Evolutionary conservation across 2,113 vertebrate genomes (phyloP), one percentile per base, ranked within the genome.

Genomic region (Salvator merianae): DNA sequence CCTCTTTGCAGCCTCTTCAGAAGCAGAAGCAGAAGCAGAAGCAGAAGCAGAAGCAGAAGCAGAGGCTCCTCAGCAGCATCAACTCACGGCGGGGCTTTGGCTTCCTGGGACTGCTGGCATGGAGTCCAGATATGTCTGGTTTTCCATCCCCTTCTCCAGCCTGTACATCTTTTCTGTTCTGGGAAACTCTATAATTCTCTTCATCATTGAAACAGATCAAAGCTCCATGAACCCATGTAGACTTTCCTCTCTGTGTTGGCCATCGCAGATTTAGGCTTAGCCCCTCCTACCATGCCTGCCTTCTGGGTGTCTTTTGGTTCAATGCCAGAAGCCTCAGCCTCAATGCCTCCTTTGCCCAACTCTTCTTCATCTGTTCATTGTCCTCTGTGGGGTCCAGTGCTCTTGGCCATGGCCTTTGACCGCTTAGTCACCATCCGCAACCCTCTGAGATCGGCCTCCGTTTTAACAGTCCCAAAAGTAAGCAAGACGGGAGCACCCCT

Each of bases 261-360:
- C 30, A 18, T 79, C 65, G 50, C 84, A 0, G 38, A 73, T 68
- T 66, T 91, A 55, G 77, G 83, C 22, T 50, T 93, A 28, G 85
- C 79, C 14, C 81, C 77, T 0, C 70, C 80, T 18, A 83, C 85
- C n/a, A 10, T 79, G 12, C 89, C 85, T 65, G 87, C 86, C 43
- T 86, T 20, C 62, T 88, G 79, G 83, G 53, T 5, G 63, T 88
- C 65, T 92, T 90, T 50, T 88, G 82, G 38, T 62, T 91, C 71
- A 50, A 72, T 5, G 71, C 65, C 77, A n/a, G 77, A 34, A 22
- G 32, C 0, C 32, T 88, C 38, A 3, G 1, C 26, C 85, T 86
- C 2, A 20, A 84, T 14, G 40, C 73, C 4, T 91, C 83, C 40
- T 62, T 87, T 9, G 14, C 7, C 0, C 12, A 88, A 38, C 79